These are phyloP conservation scores for Patella caerulea DNA, from an alignment of 2,888 invertebrate genomes.

Conservation along the genomic window DNA sequence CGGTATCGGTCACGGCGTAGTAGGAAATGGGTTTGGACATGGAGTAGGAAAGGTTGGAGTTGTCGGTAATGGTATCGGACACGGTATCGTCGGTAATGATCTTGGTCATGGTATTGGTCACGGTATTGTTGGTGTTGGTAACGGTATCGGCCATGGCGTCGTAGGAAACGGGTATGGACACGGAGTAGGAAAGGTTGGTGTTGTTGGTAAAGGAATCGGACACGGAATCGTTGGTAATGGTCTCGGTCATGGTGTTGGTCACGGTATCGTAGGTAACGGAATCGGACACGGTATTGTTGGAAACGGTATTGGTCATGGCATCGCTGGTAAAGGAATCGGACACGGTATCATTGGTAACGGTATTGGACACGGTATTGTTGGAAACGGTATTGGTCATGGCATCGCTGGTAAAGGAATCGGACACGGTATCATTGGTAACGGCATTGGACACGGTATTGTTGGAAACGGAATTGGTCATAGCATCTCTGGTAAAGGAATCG, in stretches of 20 bases:
- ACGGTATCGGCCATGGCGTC: too few species aligned
- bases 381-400: not conserved
- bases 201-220: not conserved
- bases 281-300: too few species aligned
- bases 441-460: not conserved
- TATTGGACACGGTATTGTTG: not conserved
- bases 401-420: not conserved
- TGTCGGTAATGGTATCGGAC: not conserved
- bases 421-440: not conserved
- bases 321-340: too few species aligned
- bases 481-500: not conserved
- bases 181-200: not conserved
- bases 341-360: not conserved
- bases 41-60: not conserved
- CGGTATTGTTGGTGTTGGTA: not conserved
- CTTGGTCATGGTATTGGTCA: not conserved
- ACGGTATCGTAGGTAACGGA: not conserved
- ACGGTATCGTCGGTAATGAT: not conserved
- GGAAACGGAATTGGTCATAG: not conserved
- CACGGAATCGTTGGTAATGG: not conserved
- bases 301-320: not conserved
- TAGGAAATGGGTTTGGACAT: not conserved
- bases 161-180: not conserved
- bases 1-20: not conserved
- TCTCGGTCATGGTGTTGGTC: not conserved